Base-by-base conservation (phyloP, 2,797 vertebrate genomes). In the Hydrocynus forskahlii region DNA sequence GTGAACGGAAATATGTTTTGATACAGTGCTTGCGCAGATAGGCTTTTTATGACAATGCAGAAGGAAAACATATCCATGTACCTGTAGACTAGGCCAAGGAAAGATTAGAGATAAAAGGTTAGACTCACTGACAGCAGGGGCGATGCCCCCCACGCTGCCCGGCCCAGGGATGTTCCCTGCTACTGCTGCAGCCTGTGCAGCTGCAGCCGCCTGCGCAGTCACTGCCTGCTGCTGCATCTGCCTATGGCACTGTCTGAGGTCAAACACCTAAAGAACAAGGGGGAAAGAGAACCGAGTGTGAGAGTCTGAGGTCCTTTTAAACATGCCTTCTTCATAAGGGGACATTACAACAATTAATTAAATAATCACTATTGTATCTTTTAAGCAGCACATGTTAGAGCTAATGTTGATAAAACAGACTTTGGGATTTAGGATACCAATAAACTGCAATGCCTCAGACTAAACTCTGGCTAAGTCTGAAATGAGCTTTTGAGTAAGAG, bases 201-300 rank as follows among this genome's bases (percentile, higher is more conserved):
- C 91, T 0, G 89, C 91, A 0, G 93, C 93, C 0, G 91, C 90
- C 77, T 94, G 94, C 0, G 94, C 93, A 0, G 92, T 93, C 10
- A 92, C 93, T 0, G 93, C 94, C 76, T 95, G 95, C 83, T 93
- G 94, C 89, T 95, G 95, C 94, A 96, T 95, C 89, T 95, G 94
- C 19, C 94, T 91, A 84, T 96, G 92, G 54, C 93, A 95, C 90
- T 94, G 93, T 8, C 93, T 86, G 63, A 95, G 89, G 87, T 94
- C 94, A 69, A 95, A 96, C 40, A 95, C 90, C 91, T 93, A 76
- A 45, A 7, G 67, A 29, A 67, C 14, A 76, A 52, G 35, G 7
- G n/a, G 59, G 5, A 6, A 7, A 50, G 55, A 60, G 57, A 40
- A 48, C 0, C 0, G 50, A 23, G 23, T 14, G 13, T 52, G 9